Conservation (phyloP, 2,797 vertebrate species). For the Onychomys torridus region DNA sequence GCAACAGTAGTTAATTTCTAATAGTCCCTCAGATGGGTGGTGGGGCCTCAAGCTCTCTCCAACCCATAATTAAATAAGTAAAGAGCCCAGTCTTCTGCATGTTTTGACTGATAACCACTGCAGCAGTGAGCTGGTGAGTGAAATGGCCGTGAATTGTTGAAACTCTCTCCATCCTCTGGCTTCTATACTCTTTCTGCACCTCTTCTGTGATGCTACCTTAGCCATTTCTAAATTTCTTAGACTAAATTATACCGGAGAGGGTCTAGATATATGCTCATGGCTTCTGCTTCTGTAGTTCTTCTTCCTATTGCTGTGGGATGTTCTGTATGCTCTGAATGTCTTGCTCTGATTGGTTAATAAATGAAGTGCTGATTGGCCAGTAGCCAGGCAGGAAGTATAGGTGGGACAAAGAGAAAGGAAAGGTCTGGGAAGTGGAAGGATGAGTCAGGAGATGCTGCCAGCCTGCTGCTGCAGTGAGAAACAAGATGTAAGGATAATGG, state of each 20-base stretch:
- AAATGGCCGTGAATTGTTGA: background rate
- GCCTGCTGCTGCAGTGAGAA: no score
- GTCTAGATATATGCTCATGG: background rate
- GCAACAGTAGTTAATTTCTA: background rate
- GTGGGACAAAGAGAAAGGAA: no score
- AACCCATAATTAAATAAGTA: background rate
- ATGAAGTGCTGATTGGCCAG: no score
- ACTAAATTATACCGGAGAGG: background rate
- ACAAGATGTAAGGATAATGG: no score
- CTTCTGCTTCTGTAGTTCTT: background rate
- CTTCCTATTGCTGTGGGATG: no score
- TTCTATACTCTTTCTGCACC: background rate
- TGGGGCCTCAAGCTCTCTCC: background rate
- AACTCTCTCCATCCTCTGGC: background rate
- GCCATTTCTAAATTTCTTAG: slow-evolving; percentile 7
- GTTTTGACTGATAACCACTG: background rate
- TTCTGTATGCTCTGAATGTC: no score
- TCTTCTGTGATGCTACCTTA: background rate
- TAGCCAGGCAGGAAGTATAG: no score
- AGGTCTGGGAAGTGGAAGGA: no score
- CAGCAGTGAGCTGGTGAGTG: background rate
- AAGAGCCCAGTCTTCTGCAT: background rate
- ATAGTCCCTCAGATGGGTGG: background rate
- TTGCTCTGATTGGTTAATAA: no score
- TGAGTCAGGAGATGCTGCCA: no score